phyloP scores from a whole-genome alignment of 2,888 invertebrate genomes.

The Hirtodrosophila confusa region DNA sequence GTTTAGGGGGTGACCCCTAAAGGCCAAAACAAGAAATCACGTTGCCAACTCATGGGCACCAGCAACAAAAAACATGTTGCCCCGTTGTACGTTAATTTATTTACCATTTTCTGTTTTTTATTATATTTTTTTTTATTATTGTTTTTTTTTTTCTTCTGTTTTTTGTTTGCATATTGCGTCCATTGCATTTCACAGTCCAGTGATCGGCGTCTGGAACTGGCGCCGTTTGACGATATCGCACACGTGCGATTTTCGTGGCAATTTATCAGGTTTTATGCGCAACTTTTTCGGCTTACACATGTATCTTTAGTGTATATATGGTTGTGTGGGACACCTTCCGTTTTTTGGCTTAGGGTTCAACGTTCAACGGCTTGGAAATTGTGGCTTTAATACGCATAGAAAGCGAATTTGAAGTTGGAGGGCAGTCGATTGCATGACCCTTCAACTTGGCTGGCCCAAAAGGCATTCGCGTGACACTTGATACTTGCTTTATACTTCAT shows the following conservation, averaged over 20 bases:
- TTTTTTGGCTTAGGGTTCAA: slow-evolving; percentile 47
- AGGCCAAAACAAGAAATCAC: slow-evolving; percentile 49
- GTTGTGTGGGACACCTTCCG: slow-evolving; percentile 25
- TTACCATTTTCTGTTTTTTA: slow-evolving; percentile 29
- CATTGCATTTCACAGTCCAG: slow-evolving; percentile 78
- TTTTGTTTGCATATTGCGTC: slow-evolving; percentile 38
- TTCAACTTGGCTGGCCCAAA: slow-evolving; percentile 42
- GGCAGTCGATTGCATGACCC: slow-evolving; percentile 58
- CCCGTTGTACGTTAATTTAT: slow-evolving; percentile 16
- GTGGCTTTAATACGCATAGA: slow-evolving; percentile 42
- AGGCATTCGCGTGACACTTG: slow-evolving; percentile 69
- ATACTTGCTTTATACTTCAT: slow-evolving; percentile 54
- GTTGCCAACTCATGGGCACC: slow-evolving; percentile 55
- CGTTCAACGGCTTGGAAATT: slow-evolving; percentile 33
- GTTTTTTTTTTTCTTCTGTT: slow-evolving; percentile 8
- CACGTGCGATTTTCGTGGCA: slow-evolving; percentile 80
- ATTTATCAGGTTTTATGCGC: slow-evolving; percentile 60
- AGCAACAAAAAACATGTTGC: slow-evolving; percentile 24
- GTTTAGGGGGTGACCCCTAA: slow-evolving; percentile 4
- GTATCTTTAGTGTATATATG: neutral
- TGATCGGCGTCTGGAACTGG: slow-evolving; percentile 73
- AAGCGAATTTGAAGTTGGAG: slow-evolving; percentile 60
- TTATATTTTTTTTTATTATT: slow-evolving; percentile 5
- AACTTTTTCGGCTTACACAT: slow-evolving; percentile 18
- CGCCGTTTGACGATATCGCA: slow-evolving; percentile 66